These are phyloP conservation scores for Parapsyche elsis DNA, from an alignment of 1,140 invertebrate species.

Conservation along the genomic window DNA sequence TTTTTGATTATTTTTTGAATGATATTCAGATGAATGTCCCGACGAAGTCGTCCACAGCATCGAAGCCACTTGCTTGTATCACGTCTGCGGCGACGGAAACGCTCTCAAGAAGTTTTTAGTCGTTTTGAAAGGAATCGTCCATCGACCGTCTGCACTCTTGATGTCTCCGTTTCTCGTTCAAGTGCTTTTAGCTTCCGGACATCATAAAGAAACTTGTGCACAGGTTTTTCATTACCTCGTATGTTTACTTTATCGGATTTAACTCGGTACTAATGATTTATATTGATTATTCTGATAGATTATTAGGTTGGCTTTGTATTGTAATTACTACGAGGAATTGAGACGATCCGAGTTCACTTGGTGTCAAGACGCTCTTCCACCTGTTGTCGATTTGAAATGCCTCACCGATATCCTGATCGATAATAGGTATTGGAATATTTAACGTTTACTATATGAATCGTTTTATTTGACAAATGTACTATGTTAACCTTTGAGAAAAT, in stretches of 20 bases:
- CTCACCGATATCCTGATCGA: constrained; percentile 66
- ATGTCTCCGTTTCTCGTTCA: constrained; percentile 43
- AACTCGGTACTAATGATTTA: not conserved
- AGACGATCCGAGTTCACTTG: constrained; percentile 66
- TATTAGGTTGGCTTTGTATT: constrained; percentile 32
- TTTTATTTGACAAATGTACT: not conserved
- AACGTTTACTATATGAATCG: too few relatives aligned
- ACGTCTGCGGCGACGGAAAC: constrained; percentile 2
- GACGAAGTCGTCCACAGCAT: constrained; percentile 44
- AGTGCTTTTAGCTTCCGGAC: constrained; percentile 40
- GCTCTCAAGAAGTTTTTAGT: constrained; percentile 39
- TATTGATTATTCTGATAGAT: constrained; percentile 37
- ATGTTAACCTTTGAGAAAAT: not conserved
- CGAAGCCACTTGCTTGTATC: constrained; percentile 40
- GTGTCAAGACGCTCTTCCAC: constrained; percentile 64
- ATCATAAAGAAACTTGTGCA: constrained; percentile 36
- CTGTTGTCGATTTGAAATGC: constrained; percentile 60
- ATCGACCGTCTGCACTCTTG: constrained; percentile 39
- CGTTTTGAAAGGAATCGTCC: constrained; percentile 23
- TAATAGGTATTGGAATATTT: constrained; percentile 63
- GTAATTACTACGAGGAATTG: constrained; percentile 62
- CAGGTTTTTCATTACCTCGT: constrained; percentile 29
- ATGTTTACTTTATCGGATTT: not conserved
- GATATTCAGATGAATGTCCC: constrained; percentile 52
- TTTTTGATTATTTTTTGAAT: not conserved